Evolutionary conservation across 2,888 invertebrate genomes (phyloP).

Genomic region (Chloroclysta siterata): DNA sequence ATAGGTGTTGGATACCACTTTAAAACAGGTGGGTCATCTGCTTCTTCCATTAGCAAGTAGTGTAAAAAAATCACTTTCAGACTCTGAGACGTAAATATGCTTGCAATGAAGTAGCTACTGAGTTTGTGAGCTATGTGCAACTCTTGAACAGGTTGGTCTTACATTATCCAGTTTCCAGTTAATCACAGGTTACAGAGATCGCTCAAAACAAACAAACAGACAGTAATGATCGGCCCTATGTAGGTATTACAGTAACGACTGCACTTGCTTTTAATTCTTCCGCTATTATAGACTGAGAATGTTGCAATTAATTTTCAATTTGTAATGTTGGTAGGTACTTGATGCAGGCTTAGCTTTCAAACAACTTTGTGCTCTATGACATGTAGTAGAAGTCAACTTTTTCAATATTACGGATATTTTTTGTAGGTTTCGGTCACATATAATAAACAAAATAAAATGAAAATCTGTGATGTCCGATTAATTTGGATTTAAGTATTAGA

Average conservation of each 20-base stretch:
- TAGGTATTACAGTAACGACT: conserved; percentile 32
- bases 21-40: too few relatives aligned
- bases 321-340: not conserved
- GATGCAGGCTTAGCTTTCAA: not conserved
- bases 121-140: conserved; percentile 38
- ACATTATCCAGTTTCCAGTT: conserved; percentile 55
- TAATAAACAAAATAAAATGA: too few relatives aligned
- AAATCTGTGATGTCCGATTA: too few relatives aligned
- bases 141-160: conserved; percentile 49
- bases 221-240: conserved; percentile 58
- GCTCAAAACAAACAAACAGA: conserved; percentile 69
- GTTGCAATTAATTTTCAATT: conserved; percentile 25
- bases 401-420: too few relatives aligned
- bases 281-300: conserved; percentile 11
- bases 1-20: too few relatives aligned
- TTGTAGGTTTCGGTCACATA: too few relatives aligned
- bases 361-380: not conserved
- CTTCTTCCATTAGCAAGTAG: too few relatives aligned
- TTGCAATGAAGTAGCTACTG: not conserved
- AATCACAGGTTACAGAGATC: conserved; percentile 67
- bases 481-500: too few relatives aligned
- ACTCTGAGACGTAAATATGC: too few relatives aligned
- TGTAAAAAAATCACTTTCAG: too few relatives aligned
- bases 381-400: too few relatives aligned
- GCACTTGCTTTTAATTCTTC: conserved; percentile 34